Evolutionary conservation across 2,888 invertebrate species (phyloP).

Genomic region (Barypeithes pellucidus): DNA sequence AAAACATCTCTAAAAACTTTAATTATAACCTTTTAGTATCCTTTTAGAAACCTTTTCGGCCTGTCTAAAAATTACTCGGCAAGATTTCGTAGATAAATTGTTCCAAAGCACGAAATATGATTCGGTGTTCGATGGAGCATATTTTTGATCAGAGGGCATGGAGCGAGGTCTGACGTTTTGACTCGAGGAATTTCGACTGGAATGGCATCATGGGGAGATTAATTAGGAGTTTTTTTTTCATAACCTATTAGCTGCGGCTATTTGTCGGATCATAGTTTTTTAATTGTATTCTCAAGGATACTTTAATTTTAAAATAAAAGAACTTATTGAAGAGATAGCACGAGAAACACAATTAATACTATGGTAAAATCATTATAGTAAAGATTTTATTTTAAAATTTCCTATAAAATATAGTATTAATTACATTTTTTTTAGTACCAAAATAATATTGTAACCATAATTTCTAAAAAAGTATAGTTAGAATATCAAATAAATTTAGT

Average conservation of each 20-base stretch:
- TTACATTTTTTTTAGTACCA: too few relatives aligned
- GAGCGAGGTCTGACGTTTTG: slow-evolving; percentile 41
- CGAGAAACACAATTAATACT: too few relatives aligned
- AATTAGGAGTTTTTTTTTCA: slow-evolving; percentile 34
- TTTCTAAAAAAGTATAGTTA: too few relatives aligned
- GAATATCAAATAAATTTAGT: too few relatives aligned
- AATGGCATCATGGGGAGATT: slow-evolving; percentile 44
- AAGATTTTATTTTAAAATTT: too few relatives aligned
- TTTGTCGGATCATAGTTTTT: neutral
- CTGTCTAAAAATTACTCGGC: slow-evolving; percentile 47
- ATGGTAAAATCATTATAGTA: too few relatives aligned
- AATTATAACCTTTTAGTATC: slow-evolving; percentile 47
- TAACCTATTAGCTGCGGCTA: slow-evolving; percentile 17
- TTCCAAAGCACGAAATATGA: slow-evolving; percentile 46
- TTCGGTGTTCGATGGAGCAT: slow-evolving; percentile 38
- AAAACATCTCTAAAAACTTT: slow-evolving; percentile 34
- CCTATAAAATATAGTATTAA: too few relatives aligned
- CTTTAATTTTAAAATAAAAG: too few relatives aligned
- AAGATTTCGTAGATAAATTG: slow-evolving; percentile 47
- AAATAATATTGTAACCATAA: too few relatives aligned
- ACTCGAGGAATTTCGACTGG: slow-evolving; percentile 32
- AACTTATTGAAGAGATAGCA: too few relatives aligned
- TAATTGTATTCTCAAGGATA: neutral
- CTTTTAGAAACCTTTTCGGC: slow-evolving; percentile 40
- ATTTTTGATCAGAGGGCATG: slow-evolving; percentile 32